These are phyloP conservation scores for Anas platyrhynchos DNA, from an alignment of 2,113 vertebrate genomes.

Conservation along the genomic window DNA sequence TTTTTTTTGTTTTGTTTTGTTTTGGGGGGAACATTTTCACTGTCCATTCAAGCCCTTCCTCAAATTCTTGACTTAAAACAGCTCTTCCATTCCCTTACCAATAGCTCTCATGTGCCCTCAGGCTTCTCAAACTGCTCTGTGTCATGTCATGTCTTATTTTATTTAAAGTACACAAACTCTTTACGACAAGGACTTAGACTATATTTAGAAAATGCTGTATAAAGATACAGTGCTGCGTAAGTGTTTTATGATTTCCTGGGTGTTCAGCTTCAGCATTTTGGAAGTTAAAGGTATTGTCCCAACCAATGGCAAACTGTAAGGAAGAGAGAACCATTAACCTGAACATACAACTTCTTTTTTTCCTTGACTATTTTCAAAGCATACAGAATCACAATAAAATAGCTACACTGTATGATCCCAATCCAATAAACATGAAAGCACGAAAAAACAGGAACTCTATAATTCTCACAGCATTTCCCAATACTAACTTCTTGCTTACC, in stretches of 20 bases:
- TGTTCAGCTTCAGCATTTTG: conserved; percentile 13
- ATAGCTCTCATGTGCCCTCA: background rate
- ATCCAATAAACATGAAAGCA: background rate
- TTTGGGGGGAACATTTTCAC: background rate
- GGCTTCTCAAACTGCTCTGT: conserved; percentile 30
- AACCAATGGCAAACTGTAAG: background rate
- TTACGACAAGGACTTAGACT: conserved; percentile 19
- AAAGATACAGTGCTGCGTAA: background rate
- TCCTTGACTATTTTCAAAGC: background rate
- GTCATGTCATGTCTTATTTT: conserved; percentile 14
- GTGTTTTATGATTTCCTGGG: background rate
- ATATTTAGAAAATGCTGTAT: conserved; percentile 53
- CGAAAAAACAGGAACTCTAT: background rate
- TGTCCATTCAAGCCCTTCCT: background rate
- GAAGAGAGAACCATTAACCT: background rate
- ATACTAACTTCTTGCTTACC: background rate
- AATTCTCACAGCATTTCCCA: background rate
- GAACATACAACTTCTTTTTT: background rate
- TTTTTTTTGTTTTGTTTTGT: background rate
- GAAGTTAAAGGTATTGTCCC: background rate
- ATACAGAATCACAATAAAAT: background rate
- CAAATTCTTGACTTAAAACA: background rate
- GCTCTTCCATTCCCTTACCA: background rate
- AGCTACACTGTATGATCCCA: background rate
- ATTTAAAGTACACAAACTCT: conserved; percentile 2